Evolutionary conservation across 2,113 vertebrate species (phyloP).

Genomic region (Osmerus eperlanus): DNA sequence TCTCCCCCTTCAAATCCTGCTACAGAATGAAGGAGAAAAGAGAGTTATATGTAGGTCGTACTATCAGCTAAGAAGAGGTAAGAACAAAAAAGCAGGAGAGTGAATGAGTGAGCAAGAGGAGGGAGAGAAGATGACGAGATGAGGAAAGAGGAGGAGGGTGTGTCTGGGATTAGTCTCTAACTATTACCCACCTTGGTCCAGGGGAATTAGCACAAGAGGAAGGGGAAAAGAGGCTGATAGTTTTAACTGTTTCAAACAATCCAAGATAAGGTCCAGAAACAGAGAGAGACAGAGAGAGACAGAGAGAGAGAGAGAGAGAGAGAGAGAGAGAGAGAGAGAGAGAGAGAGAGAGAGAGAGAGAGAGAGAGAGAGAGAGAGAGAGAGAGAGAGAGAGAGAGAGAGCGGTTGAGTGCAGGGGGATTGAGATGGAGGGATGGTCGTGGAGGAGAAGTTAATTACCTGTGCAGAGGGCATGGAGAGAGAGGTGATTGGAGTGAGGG

Average conservation of each 20-base stretch:
- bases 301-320: conserved; percentile 52
- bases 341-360: not conserved
- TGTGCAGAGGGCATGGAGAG: conserved; percentile 24
- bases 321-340: not conserved
- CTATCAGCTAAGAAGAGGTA: conserved; percentile 35
- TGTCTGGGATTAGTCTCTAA: conserved; percentile 62
- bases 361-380: not conserved
- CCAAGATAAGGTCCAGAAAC: conserved; percentile 78
- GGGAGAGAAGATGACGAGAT: conserved; percentile 5
- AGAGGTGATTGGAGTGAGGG: conserved; percentile 31
- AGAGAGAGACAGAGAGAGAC: conserved; percentile 72
- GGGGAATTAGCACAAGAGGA: conserved; percentile 70
- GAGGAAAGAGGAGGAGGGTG: conserved; percentile 12
- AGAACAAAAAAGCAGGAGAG: conserved; percentile 38
- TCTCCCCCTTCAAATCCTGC: conserved; percentile 56
- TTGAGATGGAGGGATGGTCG: not conserved
- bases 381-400: not conserved
- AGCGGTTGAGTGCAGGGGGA: conserved; percentile 4
- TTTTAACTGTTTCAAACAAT: conserved; percentile 83
- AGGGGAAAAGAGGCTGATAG: conserved; percentile 72
- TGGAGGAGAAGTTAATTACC: conserved; percentile 33
- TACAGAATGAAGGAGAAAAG: conserved; percentile 47
- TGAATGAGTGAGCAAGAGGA: not conserved
- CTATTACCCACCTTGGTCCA: conserved; percentile 75
- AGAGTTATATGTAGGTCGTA: conserved; percentile 48